phyloP scores from a whole-genome alignment of 2,113 vertebrate species.

The Delphinus delphis region DNA sequence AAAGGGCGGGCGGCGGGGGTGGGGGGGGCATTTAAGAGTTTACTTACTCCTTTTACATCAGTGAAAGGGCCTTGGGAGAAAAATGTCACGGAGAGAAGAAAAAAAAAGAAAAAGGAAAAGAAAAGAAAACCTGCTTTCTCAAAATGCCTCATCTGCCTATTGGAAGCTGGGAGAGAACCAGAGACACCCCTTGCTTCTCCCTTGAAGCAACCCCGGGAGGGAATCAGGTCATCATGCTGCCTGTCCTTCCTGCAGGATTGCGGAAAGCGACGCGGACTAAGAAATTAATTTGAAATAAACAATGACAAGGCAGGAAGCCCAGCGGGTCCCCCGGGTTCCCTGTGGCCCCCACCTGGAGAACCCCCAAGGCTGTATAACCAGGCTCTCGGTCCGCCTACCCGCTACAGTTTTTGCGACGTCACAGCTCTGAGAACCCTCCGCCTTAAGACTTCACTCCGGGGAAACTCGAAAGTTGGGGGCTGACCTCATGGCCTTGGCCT shows the following conservation, averaged over 20 bases:
- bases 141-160: background rate
- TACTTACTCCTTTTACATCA: background rate
- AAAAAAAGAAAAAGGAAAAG: fast-evolving
- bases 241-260: background rate
- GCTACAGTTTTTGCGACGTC: background rate
- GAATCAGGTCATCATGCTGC: fast-evolving
- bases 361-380: background rate
- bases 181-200: background rate
- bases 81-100: background rate
- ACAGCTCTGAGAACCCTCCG: background rate
- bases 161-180: background rate
- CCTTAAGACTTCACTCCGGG: background rate
- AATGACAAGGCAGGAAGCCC: background rate
- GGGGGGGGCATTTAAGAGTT: background rate
- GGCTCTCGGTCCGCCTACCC: fast-evolving
- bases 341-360: background rate
- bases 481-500: background rate
- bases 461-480: background rate
- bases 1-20: fast-evolving
- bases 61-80: background rate
- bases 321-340: fast-evolving
- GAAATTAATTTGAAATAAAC: constrained; percentile 26
- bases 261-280: background rate
- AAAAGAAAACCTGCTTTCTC: background rate
- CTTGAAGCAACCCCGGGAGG: background rate